Evolutionary conservation across 2,797 vertebrate species (phyloP), one percentile per base, ranked within the genome.

Genomic region (Setipinna tenuifilis): DNA sequence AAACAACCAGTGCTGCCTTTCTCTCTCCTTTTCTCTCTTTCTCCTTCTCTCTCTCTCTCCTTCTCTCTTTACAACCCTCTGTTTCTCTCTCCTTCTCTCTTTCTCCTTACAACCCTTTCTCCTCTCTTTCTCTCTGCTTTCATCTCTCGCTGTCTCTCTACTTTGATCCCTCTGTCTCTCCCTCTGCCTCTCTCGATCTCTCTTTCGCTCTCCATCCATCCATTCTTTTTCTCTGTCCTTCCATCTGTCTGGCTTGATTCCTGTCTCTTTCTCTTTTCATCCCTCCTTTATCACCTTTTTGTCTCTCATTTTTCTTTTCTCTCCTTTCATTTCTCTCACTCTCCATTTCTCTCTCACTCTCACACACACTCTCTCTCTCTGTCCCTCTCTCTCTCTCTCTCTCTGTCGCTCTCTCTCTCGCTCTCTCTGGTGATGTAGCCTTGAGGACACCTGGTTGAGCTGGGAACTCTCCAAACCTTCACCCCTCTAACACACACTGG

Each of bases 391-490:
- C 28, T 75, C 31, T 75, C 28, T 19, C 68, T 75, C 68, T 41
- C 31, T 48, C 46, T 48, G 46, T 48, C 46, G 46, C 61, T 7
- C 61, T 19, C 31, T 17, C 28, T 75, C 31, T 75, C 23, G 3
- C 68, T 75, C 68, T 41, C 31, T 75, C 65, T 31, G 28, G 41
- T 68, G 54, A 71, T 46, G 28, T 86, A 61, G 78, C 57, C 88
- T 88, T 85, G 81, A 90, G 85, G 50, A 88, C 85, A 84, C 87
- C 85, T 85, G 85, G 83, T 54, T 0, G 14, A 46, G 61, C 61
- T 71, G 83, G 83, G 25, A 48, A n/a, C 44, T 46, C 21, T 80
- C 85, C 78, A 83, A 84, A 28, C 75, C 16, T n/a, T 54, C 81
- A 78, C 28, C 58, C 62, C 68, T 75, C 31, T 16, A 23, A 28